Percentiles rank a stretch among this genome's conserved stretches.
These are phyloP conservation scores for Echiichthys vipera DNA, from an alignment of 2,797 vertebrate species.

Conservation along the genomic window DNA sequence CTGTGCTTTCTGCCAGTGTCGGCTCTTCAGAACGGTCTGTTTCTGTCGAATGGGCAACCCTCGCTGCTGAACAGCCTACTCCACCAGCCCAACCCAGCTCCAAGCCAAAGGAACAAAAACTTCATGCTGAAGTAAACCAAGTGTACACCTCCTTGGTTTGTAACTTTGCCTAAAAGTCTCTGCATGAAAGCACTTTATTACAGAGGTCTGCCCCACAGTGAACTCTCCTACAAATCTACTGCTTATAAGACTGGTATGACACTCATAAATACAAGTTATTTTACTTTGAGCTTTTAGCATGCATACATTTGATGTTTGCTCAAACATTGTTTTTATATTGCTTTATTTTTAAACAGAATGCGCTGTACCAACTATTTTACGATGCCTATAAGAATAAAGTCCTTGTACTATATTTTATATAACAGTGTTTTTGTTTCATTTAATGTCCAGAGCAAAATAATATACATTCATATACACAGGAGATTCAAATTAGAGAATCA, in stretches of 20 bases:
- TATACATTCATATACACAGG: background rate
- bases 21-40: constrained; percentile 87
- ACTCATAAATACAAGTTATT: constrained; percentile 10
- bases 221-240: background rate
- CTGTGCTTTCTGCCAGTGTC: constrained; percentile 90
- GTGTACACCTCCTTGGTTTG: constrained; percentile 10
- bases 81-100: background rate
- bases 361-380: constrained; percentile 2
- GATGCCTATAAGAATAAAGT: constrained; percentile 30
- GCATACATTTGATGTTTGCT: background rate
- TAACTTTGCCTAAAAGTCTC: constrained; percentile 28
- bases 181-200: constrained; percentile 74
- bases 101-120: background rate
- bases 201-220: constrained; percentile 21
- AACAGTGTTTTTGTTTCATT: constrained; percentile 15
- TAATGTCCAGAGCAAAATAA: background rate
- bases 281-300: constrained; percentile 37
- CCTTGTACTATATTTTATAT: background rate
- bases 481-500: too few species aligned
- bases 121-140: constrained; percentile 2
- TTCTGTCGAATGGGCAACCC: constrained; percentile 87
- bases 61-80: constrained; percentile 80
- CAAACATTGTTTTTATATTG: constrained; percentile 17
- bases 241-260: constrained; percentile 28
- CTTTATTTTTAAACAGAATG: constrained; percentile 42